Evolutionary conservation across 2,113 vertebrate species (phyloP), one percentile per base, ranked within the genome.

Genomic region (Caracal caracal): DNA sequence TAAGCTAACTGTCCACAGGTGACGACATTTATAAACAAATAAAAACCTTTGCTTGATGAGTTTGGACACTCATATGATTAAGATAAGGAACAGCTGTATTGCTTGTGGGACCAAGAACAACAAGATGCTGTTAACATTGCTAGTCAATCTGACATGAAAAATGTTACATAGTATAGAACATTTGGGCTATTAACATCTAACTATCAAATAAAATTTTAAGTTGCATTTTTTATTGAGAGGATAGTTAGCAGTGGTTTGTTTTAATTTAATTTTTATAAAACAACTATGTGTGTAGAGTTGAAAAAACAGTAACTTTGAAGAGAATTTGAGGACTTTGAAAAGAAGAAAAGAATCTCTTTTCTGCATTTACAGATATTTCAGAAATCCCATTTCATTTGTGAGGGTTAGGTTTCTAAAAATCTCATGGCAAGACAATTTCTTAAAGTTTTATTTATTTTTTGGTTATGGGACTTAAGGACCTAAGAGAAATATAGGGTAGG

Each of bases 131-230:
- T 95, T 98, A 98, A 97, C 85, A 79, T 93, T 98, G 96, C 87
- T 98, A 28, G 98, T 95, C 96, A 98, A 95, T 98, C 98, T 98
- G 83, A 98, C 95, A 96, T 97, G 93, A 98, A 98, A 98, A 98
- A 5, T 16, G 93, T 98, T 96, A 95, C 93, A 73, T 97, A 96
- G 98, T 98, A 95, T 98, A 98, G 98, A 97, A 97, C 71, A 98
- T 83, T 96, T 98, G 98, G 5, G 51, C 95, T 97, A 93, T 98
- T 98, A 98, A 98, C 96, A 98, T 98, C 63, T 97, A 90, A 80
- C 71, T 97, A 97, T 96, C 84, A 93, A 96, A 97, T 96, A 88
- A 98, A 98, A 97, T 90, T 98, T 97, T 73, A 96, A 97, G 82
- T 97, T 97, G 43, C 70, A 98, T 70, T 82, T 95, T 97, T 97